phyloP scores from a whole-genome alignment of 2,113 vertebrate species.

The Xerus inauris region DNA sequence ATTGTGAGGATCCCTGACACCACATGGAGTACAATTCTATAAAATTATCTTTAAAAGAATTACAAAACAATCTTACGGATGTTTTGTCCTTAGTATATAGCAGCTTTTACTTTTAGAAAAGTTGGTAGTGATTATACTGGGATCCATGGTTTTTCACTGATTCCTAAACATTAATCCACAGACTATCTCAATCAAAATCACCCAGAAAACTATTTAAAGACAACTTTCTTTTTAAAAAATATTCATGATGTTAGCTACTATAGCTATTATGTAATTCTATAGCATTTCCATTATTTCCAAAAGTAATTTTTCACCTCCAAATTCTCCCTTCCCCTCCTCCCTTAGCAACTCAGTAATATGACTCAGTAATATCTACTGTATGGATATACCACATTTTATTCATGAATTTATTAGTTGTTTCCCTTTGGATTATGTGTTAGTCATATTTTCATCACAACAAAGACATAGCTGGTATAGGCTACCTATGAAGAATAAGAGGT shows the following conservation, averaged over 20 bases:
- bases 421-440: background rate
- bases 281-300: background rate
- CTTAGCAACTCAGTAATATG: background rate
- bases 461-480: background rate
- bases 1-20: background rate
- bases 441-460: background rate
- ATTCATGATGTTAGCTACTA: background rate
- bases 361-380: background rate
- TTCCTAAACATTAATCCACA: background rate
- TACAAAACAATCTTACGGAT: background rate
- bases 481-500: background rate
- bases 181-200: slow-evolving; percentile 38
- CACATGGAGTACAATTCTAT: background rate
- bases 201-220: background rate
- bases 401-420: background rate
- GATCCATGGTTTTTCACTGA: background rate
- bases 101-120: slow-evolving; percentile 22
- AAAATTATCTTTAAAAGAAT: slow-evolving; percentile 32
- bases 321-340: background rate
- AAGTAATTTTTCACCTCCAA: background rate
- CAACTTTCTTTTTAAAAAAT: background rate
- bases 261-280: background rate
- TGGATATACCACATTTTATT: background rate
- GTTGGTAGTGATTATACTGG: background rate
- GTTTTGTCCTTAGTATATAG: background rate